Evolutionary conservation across 2,797 vertebrate genomes (phyloP).

Genomic region (Chelmon rostratus): DNA sequence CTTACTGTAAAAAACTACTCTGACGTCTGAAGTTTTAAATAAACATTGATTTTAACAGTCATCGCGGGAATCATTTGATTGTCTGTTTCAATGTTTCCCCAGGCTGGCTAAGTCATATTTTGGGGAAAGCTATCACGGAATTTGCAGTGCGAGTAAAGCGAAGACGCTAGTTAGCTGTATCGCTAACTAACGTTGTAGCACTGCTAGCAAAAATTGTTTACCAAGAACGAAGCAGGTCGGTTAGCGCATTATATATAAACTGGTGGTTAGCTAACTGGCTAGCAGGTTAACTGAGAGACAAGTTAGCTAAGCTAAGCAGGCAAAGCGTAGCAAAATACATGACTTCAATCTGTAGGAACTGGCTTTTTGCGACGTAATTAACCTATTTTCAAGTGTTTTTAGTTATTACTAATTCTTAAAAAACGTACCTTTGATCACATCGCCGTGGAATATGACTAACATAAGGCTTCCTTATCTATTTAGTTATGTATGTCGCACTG

Average conservation of each 20-base stretch:
- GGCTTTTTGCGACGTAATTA: neutral
- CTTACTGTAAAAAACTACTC: neutral
- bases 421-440: conserved; percentile 16
- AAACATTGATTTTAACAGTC: neutral
- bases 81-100: fast-evolving
- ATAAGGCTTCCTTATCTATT: neutral
- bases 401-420: neutral
- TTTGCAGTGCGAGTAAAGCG: neutral
- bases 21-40: neutral
- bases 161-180: neutral
- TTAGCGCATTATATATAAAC: neutral
- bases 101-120: neutral
- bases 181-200: neutral
- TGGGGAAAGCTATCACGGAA: neutral
- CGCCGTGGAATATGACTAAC: neutral
- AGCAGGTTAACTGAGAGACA: neutral
- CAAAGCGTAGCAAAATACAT: neutral
- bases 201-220: neutral
- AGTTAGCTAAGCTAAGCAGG: neutral
- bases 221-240: neutral
- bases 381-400: fast-evolving
- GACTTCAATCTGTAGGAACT: neutral
- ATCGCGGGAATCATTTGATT: neutral
- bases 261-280: neutral
- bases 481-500: neutral